A percentile compares a stretch with the other conserved stretches of the same genome.
Conservation (phyloP, 1,140 invertebrate genomes). For the Sycophila sp. region DNA sequence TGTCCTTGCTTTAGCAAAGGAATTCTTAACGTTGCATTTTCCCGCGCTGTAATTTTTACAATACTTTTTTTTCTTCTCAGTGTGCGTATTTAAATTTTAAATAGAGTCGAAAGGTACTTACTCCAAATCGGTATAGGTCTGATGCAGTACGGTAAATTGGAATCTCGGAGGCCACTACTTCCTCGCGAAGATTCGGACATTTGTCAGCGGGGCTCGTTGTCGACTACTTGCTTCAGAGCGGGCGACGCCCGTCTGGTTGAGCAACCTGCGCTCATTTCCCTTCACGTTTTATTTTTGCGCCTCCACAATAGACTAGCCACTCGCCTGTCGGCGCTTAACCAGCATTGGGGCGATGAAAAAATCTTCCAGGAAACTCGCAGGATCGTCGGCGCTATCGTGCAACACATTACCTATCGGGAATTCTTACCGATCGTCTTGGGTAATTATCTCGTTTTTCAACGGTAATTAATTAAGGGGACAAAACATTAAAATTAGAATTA, state of each 20-base stretch:
- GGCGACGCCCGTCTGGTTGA: slow-evolving; percentile 87
- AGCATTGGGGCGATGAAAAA: slow-evolving; percentile 88
- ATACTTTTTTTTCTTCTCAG: no score
- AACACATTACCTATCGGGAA: slow-evolving; percentile 90
- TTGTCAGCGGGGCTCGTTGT: slow-evolving; percentile 74
- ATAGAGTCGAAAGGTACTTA: no score
- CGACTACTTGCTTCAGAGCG: slow-evolving; percentile 75
- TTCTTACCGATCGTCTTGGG: slow-evolving; percentile 88
- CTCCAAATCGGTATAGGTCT: no score
- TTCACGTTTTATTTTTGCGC: slow-evolving; percentile 89
- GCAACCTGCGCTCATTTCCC: slow-evolving; percentile 85
- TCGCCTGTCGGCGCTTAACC: slow-evolving; percentile 80
- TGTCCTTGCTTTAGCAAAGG: no score
- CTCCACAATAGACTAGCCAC: slow-evolving; percentile 91
- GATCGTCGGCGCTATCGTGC: slow-evolving; percentile 84
- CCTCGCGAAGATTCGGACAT: slow-evolving; percentile 68
- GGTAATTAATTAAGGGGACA: no score
- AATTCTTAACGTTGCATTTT: no score
- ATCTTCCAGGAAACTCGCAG: slow-evolving; percentile 87
- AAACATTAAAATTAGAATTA: no score
- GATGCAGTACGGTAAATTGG: slow-evolving; percentile 74
- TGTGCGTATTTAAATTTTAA: no score
- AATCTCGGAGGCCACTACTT: slow-evolving; percentile 68
- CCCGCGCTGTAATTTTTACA: no score
- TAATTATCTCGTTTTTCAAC: no score